These are phyloP conservation scores for Percopsis omiscomaycus DNA, from an alignment of 2,797 vertebrate genomes.

Conservation along the genomic window DNA sequence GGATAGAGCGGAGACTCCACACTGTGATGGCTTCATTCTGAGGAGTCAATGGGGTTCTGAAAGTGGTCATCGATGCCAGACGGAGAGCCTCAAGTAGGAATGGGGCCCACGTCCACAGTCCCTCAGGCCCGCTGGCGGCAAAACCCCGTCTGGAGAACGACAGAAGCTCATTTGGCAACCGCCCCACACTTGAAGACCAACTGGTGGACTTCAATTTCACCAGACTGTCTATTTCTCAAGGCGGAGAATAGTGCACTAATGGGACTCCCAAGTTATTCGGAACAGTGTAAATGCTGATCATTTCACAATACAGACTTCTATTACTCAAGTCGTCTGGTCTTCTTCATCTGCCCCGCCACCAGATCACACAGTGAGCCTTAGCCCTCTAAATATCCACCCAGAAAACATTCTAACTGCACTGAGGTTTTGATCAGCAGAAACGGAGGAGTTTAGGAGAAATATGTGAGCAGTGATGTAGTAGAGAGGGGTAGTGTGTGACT, in stretches of 20 bases:
- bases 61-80: slow-evolving; percentile 62
- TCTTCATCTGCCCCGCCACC: slow-evolving; percentile 37
- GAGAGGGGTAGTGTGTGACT: slow-evolving; percentile 47
- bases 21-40: slow-evolving; percentile 43
- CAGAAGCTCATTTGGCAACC: slow-evolving; percentile 59
- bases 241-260: slow-evolving; percentile 59
- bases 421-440: slow-evolving; percentile 63
- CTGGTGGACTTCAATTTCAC: slow-evolving; percentile 66
- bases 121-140: slow-evolving; percentile 49
- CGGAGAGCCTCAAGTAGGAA: slow-evolving; percentile 44
- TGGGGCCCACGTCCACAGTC: slow-evolving; percentile 52
- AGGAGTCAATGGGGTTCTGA: slow-evolving; percentile 49
- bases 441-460: slow-evolving; percentile 55
- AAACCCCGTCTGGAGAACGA: slow-evolving; percentile 54
- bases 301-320: slow-evolving; percentile 50
- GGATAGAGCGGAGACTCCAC: slow-evolving; percentile 45
- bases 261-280: slow-evolving; percentile 58
- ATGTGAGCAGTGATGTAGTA: slow-evolving; percentile 58
- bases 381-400: slow-evolving; percentile 45
- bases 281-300: slow-evolving; percentile 67
- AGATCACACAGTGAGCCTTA: slow-evolving; percentile 41
- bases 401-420: slow-evolving; percentile 57
- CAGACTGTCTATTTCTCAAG: slow-evolving; percentile 55
- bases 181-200: slow-evolving; percentile 51
- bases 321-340: slow-evolving; percentile 58